Percentiles rank a stretch among this genome's conserved stretches.
Evolutionary conservation across 2,113 vertebrate species (phyloP).

Genomic region (Myotis davidii): DNA sequence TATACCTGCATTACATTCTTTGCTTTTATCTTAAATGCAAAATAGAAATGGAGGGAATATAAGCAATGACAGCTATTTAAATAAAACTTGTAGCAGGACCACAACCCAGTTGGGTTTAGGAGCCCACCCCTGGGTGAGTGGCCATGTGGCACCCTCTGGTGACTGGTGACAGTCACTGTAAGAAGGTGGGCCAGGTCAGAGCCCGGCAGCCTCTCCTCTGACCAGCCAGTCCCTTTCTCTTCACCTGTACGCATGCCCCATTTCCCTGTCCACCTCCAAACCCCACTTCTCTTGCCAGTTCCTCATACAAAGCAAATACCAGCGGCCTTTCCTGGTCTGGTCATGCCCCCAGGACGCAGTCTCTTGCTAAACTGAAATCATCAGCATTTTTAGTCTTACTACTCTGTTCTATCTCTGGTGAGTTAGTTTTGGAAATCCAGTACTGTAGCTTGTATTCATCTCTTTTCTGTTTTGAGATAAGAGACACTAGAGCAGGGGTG

Average conservation of each 20-base stretch:
- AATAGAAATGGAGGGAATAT: background rate
- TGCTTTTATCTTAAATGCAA: slow-evolving; percentile 18
- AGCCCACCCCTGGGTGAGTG: fast-evolving
- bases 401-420: background rate
- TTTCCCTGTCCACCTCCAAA: background rate
- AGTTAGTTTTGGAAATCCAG: background rate
- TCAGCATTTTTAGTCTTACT: background rate
- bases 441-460: background rate
- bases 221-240: no score
- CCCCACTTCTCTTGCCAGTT: background rate
- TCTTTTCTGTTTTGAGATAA: background rate
- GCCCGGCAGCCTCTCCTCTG: no score
- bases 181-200: background rate
- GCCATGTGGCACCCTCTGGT: background rate
- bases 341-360: background rate
- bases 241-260: fast-evolving
- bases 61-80: background rate
- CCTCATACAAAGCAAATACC: background rate
- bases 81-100: fast-evolving
- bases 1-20: background rate
- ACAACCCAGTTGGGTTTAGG: background rate
- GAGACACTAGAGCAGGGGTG: background rate
- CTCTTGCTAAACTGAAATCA: background rate
- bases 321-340: background rate
- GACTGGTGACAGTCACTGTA: fast-evolving